Conservation (phyloP, 2,797 vertebrate genomes). For the Menidia menidia region DNA sequence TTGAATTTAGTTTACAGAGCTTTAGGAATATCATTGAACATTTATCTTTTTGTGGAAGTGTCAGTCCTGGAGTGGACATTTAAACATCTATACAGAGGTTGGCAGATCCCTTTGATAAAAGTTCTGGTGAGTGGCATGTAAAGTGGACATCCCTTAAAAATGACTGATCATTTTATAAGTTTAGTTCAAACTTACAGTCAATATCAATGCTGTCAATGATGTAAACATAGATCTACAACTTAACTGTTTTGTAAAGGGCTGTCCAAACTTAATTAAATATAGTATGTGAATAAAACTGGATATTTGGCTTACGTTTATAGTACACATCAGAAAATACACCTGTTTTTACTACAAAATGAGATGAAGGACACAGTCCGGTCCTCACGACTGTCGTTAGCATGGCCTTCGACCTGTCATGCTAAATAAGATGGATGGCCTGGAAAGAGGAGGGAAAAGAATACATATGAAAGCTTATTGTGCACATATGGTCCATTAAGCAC, state of each 20-base stretch:
- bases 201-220: not conserved
- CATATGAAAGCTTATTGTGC: slow-evolving; percentile 82
- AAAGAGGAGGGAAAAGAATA: slow-evolving; percentile 79
- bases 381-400: slow-evolving; percentile 68
- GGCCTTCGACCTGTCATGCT: slow-evolving; percentile 71
- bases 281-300: not conserved
- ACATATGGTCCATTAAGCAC: slow-evolving; percentile 84
- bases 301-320: slow-evolving; percentile 6
- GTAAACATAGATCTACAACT: not conserved
- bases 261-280: slow-evolving; percentile 12
- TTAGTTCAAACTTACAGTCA: not conserved
- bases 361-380: slow-evolving; percentile 64
- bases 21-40: too few relatives aligned
- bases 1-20: too few relatives aligned
- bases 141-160: too few relatives aligned
- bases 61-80: too few relatives aligned
- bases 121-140: too few relatives aligned
- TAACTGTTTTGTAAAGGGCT: not conserved
- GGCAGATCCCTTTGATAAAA: too few relatives aligned
- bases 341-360: slow-evolving; percentile 31
- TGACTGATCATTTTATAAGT: not conserved
- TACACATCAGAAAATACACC: slow-evolving; percentile 1
- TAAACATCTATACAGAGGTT: too few relatives aligned
- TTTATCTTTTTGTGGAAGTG: too few relatives aligned
- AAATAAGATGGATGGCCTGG: slow-evolving; percentile 79